phyloP scores from a whole-genome alignment of 2,888 invertebrate species.

The Tetragonisca angustula region DNA sequence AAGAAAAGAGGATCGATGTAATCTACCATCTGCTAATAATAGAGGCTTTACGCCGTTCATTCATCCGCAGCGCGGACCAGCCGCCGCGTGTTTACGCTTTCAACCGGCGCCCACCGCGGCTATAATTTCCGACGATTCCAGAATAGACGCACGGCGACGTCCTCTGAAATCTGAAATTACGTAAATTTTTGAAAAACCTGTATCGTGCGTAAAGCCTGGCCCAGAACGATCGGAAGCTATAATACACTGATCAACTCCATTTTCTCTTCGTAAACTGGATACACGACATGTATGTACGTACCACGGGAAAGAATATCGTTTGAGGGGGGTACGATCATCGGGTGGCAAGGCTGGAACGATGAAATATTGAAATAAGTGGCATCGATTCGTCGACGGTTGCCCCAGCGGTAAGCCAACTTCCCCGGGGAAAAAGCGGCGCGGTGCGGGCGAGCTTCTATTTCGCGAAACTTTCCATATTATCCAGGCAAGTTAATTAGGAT shows the following conservation, averaged over 20 bases:
- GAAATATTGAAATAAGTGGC: conserved; percentile 36
- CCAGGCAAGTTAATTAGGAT: neutral
- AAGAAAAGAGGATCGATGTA: conserved; percentile 77
- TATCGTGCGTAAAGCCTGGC: too few species aligned
- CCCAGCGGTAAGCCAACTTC: neutral
- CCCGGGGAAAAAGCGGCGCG: neutral
- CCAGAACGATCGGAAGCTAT: too few species aligned
- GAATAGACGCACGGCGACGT: neutral
- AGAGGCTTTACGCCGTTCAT: conserved; percentile 79
- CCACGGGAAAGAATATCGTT: conserved; percentile 11
- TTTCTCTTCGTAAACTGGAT: too few species aligned
- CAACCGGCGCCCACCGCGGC: conserved; percentile 18
- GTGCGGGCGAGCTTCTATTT: too few species aligned
- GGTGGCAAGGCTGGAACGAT: neutral
- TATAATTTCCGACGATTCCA: conserved; percentile 21
- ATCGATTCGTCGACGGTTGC: neutral
- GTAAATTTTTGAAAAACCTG: too few species aligned
- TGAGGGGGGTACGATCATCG: conserved; percentile 24
- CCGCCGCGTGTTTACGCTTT: conserved; percentile 53
- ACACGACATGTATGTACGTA: too few species aligned
- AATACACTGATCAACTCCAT: too few species aligned
- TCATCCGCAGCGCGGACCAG: conserved; percentile 68
- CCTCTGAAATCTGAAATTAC: too few species aligned
- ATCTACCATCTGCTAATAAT: conserved; percentile 83
- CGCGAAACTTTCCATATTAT: neutral